Base-by-base conservation (phyloP, 2,888 invertebrate genomes). In the Melieria picta region DNA sequence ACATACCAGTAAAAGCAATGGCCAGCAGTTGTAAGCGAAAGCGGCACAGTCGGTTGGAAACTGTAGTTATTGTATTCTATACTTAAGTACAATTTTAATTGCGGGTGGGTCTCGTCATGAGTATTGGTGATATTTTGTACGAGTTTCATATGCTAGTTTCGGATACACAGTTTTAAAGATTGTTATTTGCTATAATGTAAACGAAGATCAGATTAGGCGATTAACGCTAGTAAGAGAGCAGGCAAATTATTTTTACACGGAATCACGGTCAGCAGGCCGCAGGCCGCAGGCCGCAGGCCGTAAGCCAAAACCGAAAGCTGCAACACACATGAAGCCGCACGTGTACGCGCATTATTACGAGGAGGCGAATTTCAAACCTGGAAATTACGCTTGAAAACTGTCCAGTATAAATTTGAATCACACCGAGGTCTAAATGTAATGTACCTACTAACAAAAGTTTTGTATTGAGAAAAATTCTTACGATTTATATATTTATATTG, bases 401-500 rank as follows among this genome's bases (percentile, higher is more conserved):
- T 83, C 82, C 80, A 81, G 45, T 69, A 82, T 42, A 55, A 77
- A 77, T 71, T 69, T 72, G 72, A 63, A 73, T 61, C 65, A 82
- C 81, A 81, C 80, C 81, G 80, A 83, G 82, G 82, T 82, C 82
- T 83, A 83, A 82, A 82, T 73, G 79, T 78, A 82, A 83, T 77
- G 82, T 82, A 82, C 82, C 82, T 82, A 82, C 80, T 82, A 82
- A 80, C 43, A n/a, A 61, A 50, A 61, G 13, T 42, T 81, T 82
- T 81, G 77, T 82, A 82, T 82, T 82, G 77, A 70, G 50, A 46
- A 62, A 80, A 79, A 80, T 81, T 81, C 81, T 81, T 82, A 82
- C 82, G 77, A 82, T 81, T 81, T 81, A 82, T 81, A 81, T 79
- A 80, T 83, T 82, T 84, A 81, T 83, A 83, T 81, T 83, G 83